Evolutionary conservation across 2,888 invertebrate genomes (phyloP).

Genomic region (Lobophora halterata): DNA sequence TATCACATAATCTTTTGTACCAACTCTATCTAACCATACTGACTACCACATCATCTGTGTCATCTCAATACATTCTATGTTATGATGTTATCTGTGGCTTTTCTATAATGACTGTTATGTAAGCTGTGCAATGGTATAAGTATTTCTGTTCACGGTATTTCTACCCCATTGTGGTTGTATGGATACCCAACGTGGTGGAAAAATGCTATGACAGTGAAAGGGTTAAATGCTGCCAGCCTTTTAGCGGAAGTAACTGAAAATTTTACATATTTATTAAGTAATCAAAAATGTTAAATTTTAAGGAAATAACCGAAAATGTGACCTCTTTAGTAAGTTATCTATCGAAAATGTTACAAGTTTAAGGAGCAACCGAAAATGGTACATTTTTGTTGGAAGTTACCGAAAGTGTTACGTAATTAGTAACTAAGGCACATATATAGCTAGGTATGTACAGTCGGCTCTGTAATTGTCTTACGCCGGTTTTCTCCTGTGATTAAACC

Average conservation of each 20-base stretch:
- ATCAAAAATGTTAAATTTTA: background rate
- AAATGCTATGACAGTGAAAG: constrained; percentile 14
- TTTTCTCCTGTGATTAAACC: too few species aligned
- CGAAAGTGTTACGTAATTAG: too few species aligned
- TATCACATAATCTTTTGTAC: background rate
- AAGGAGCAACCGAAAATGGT: too few species aligned
- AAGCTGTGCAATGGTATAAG: constrained; percentile 14
- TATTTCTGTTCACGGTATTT: constrained; percentile 34
- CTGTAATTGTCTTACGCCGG: too few species aligned
- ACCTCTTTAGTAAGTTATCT: too few species aligned
- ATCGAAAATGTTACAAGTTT: too few species aligned
- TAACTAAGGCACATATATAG: too few species aligned
- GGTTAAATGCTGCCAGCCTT: constrained; percentile 22
- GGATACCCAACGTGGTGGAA: constrained; percentile 19
- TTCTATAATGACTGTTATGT: background rate
- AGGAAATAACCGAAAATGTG: too few species aligned
- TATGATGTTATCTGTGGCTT: too few species aligned
- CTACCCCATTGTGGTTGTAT: constrained; percentile 31
- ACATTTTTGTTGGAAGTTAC: too few species aligned
- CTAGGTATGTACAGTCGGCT: too few species aligned
- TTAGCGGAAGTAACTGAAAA: constrained; percentile 4
- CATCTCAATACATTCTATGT: background rate
- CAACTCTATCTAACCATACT: background rate
- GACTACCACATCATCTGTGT: constrained; percentile 10
- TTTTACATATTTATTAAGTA: background rate